Percentiles rank a stretch among this genome's conserved stretches.
These are phyloP conservation scores for Drosophila athabasca DNA, from an alignment of 1,140 invertebrate species.

Conservation along the genomic window DNA sequence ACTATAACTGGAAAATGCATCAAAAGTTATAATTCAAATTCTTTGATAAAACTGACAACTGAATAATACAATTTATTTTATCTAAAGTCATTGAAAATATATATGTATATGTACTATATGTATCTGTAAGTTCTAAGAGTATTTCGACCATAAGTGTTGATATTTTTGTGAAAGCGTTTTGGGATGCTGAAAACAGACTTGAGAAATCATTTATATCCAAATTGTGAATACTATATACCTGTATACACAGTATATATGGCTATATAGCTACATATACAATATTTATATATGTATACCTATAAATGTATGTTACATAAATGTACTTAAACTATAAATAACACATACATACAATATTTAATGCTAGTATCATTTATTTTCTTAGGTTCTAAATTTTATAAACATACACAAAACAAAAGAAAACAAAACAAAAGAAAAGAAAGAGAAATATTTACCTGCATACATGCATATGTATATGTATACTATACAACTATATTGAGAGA, in stretches of 20 bases:
- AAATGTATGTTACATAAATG: conserved; percentile 16
- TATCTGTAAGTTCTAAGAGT: no score
- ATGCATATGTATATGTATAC: conserved; percentile 2
- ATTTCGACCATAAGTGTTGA: no score
- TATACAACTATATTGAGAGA: conserved; percentile 2
- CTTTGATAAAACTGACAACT: no score
- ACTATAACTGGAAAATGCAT: background rate
- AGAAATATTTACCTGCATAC: background rate
- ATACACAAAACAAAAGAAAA: conserved; percentile 35
- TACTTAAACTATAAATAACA: conserved; percentile 15
- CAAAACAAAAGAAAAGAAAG: conserved; percentile 13
- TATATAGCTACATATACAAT: conserved; percentile 28
- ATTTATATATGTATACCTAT: conserved; percentile 19
- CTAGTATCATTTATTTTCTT: conserved; percentile 17
- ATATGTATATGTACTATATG: no score
- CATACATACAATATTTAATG: background rate
- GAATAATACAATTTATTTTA: no score
- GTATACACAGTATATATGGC: conserved; percentile 7
- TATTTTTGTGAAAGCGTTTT: no score
- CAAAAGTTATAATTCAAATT: conserved; percentile 5
- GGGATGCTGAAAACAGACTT: conserved; percentile 39
- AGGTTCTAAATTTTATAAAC: conserved; percentile 44
- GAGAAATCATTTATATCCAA: conserved; percentile 33
- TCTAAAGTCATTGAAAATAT: no score
- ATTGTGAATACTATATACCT: conserved; percentile 22